Evolutionary conservation across 1,140 invertebrate species (phyloP), one percentile per base, ranked within the genome.

Genomic region (Pachypeltis micranthus): DNA sequence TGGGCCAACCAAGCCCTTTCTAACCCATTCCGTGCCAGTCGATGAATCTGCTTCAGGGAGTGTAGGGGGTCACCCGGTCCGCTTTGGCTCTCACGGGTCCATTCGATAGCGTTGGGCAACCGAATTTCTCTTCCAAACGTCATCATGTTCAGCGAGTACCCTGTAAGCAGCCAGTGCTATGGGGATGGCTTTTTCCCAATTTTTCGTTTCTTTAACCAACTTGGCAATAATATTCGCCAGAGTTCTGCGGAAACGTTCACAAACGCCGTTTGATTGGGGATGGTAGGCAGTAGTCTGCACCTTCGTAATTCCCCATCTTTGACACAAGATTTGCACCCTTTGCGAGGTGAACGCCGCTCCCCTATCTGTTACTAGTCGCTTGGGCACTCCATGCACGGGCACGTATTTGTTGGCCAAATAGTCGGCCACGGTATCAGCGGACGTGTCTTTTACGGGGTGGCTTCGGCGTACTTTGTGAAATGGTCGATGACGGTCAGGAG

Each of bases 311-410:
- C 69, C 61, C 25, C 73, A 64, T 3, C 71, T 28, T 55, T 65
- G 59, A 26, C 65, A 70, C 2, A 69, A 61, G 10, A 64, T 24
- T 67, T 70, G 63, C 3, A 73, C 65, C 21, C 72, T 19, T 19
- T 69, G 64, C 2, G 66, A 67, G 2, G 62, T 67, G 63, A 73
- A 72, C 51, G 70, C 69, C 0, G 64, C 68, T 4, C 72, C 70
- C 67, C 67, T 67, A 56, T 72, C 73, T 0, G 69, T 72, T 0
- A 72, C 25, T 21, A 73, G 59, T n/a, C 26, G 26, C 65, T 66
- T 65, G 2, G 70, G 72, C n/a, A 63, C 64, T 14, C 72, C 71
- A 64, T 67, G 71, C 68, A 68, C 69, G 66, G 67, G 31, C 66
- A 47, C 19, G 47, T 31, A 14, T 7, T 7, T 7, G 4, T 21